A percentile compares a stretch with the other conserved stretches of the same genome.
phyloP scores from a whole-genome alignment of 2,888 invertebrate species.

The Agrochola macilenta region DNA sequence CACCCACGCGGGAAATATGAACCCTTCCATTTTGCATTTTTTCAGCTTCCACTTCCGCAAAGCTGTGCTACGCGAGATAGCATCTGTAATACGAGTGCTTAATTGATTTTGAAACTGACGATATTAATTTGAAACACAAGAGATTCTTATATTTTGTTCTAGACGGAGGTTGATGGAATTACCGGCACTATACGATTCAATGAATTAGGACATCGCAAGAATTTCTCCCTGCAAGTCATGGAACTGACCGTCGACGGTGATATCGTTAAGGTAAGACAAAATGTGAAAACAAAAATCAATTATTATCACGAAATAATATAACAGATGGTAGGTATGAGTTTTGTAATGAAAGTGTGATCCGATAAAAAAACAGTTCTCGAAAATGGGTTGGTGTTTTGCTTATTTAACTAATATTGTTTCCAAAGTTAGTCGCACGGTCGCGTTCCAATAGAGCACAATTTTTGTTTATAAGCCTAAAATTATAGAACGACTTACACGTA shows the following conservation, averaged over 20 bases:
- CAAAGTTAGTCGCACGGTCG: neutral
- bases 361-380: slow-evolving; percentile 22
- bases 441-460: neutral
- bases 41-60: slow-evolving; percentile 30
- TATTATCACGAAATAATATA: slow-evolving; percentile 1
- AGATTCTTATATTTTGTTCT: slow-evolving; percentile 80
- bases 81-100: neutral
- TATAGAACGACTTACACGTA: neutral
- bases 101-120: slow-evolving; percentile 33
- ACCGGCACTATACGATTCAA: slow-evolving; percentile 97
- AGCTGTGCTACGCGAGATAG: slow-evolving; percentile 32
- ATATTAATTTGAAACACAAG: slow-evolving; percentile 74
- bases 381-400: slow-evolving; percentile 14
- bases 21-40: slow-evolving; percentile 53
- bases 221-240: slow-evolving; percentile 96
- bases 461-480: neutral
- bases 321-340: slow-evolving; percentile 10
- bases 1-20: slow-evolving; percentile 59
- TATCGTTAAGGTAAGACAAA: slow-evolving; percentile 93
- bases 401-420: slow-evolving; percentile 28
- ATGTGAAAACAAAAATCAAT: slow-evolving; percentile 8
- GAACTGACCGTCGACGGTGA: slow-evolving; percentile 97
- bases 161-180: slow-evolving; percentile 97
- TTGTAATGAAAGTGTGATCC: slow-evolving; percentile 20
- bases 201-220: slow-evolving; percentile 95